phyloP scores from a whole-genome alignment of 2,888 invertebrate genomes.

The Pimpla rufipes region DNA sequence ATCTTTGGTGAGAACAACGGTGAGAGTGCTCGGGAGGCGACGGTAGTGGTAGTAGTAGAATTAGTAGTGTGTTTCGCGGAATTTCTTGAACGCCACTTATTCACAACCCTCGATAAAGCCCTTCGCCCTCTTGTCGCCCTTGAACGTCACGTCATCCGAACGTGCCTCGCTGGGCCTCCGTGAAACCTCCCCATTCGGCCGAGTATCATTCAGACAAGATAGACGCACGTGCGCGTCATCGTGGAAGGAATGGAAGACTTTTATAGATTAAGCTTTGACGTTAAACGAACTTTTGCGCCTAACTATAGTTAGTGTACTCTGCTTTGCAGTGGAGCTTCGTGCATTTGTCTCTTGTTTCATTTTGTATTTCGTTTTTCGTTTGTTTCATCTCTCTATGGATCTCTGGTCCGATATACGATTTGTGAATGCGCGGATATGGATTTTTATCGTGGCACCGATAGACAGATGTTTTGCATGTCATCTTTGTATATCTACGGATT shows the following conservation, averaged over 20 bases:
- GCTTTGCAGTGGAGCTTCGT: background rate
- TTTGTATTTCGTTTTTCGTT: background rate
- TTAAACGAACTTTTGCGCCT: constrained; percentile 69
- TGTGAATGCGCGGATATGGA: background rate
- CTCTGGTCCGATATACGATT: background rate
- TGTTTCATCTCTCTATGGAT: background rate
- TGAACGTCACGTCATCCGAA: constrained; percentile 24
- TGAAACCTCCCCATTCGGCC: constrained; percentile 50
- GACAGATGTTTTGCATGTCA: background rate
- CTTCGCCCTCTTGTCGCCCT: background rate
- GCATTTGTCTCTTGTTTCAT: constrained; percentile 14
- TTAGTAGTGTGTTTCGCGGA: background rate
- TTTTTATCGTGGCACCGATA: background rate
- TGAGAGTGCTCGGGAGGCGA: constrained; percentile 23
- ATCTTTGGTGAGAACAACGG: constrained; percentile 45
- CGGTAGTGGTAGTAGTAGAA: background rate
- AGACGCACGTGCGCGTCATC: constrained; percentile 57
- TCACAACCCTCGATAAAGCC: constrained; percentile 26
- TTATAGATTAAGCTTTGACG: constrained; percentile 76
- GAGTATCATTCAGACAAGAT: constrained; percentile 66
- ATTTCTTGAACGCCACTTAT: constrained; percentile 29
- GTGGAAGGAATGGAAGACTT: constrained; percentile 80
- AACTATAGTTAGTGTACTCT: constrained; percentile 19
- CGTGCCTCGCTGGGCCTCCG: constrained; percentile 1
- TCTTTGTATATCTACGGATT: background rate